These are phyloP conservation scores for Epinephelus cyanopodus DNA, from an alignment of 2,113 vertebrate genomes.

Conservation along the genomic window DNA sequence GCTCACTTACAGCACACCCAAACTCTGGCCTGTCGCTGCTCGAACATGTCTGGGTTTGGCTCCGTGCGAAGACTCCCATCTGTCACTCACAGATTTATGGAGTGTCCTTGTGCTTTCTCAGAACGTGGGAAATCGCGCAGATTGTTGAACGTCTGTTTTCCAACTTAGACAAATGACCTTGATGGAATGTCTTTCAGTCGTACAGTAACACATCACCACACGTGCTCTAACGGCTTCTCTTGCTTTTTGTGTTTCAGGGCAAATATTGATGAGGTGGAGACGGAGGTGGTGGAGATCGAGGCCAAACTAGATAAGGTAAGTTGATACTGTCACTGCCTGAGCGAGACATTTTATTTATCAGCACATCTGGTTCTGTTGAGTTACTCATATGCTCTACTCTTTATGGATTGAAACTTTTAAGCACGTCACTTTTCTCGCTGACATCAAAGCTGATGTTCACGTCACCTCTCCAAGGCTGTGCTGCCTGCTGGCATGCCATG, in stretches of 20 bases:
- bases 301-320: constrained; percentile 97
- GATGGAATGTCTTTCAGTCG: neutral
- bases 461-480: neutral
- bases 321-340: neutral
- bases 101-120: constrained; percentile 14
- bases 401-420: neutral
- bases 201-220: neutral
- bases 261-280: constrained; percentile 97
- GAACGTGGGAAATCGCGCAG: constrained; percentile 48
- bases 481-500: neutral
- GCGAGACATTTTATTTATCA: neutral
- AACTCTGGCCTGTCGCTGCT: constrained; percentile 12
- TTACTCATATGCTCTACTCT: no score
- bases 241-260: constrained; percentile 86
- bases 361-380: neutral
- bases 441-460: neutral
- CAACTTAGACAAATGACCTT: neutral
- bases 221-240: constrained; percentile 10
- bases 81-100: constrained; percentile 46
- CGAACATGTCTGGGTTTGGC: constrained; percentile 36
- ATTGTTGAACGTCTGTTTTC: constrained; percentile 24
- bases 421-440: neutral
- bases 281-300: constrained; percentile 97
- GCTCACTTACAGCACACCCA: constrained; percentile 40
- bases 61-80: constrained; percentile 5